These are phyloP conservation scores for Chironomus tentans DNA, from an alignment of 2,888 invertebrate genomes.

Conservation along the genomic window DNA sequence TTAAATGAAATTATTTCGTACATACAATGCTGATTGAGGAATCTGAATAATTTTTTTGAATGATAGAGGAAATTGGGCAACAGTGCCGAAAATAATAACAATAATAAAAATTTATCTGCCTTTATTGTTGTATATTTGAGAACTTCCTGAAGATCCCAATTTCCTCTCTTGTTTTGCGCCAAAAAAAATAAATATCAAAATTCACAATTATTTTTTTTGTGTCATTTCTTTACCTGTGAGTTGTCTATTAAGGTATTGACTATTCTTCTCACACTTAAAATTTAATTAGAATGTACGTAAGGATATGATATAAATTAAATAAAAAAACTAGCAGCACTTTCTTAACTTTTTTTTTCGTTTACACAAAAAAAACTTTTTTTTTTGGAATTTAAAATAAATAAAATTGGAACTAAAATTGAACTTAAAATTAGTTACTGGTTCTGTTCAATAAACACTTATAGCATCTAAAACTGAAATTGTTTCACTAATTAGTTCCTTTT, in stretches of 20 bases:
- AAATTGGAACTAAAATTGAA: too few species aligned
- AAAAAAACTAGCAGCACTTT: too few species aligned
- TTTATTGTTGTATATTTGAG: background rate
- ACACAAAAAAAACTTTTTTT: background rate
- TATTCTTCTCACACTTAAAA: too few species aligned
- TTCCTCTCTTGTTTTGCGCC: background rate
- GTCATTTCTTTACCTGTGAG: background rate
- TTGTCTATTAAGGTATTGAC: too few species aligned
- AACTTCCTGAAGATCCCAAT: background rate
- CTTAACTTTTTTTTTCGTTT: background rate
- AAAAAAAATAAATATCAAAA: background rate
- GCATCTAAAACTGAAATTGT: background rate
- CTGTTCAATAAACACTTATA: background rate
- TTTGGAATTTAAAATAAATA: too few species aligned
- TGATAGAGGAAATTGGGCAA: slow-evolving; percentile 4
- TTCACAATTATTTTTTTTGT: background rate
- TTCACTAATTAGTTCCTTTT: background rate
- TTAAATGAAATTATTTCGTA: background rate
- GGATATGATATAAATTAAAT: too few species aligned
- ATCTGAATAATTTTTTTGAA: background rate
- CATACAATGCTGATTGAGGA: background rate
- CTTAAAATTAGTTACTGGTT: too few species aligned
- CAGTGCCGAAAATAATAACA: background rate
- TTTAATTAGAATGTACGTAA: too few species aligned
- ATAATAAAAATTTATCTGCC: background rate